These are phyloP conservation scores for sheep (Ovis aries) DNA, from an alignment of 2,113 vertebrate genomes.

Conservation along the genomic window ARS-UI_Ramb_v3.0 NC_056077.1:12067501-12068000, in stretches of 20 bases:
- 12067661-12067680: background rate
- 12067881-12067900: background rate
- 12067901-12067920: background rate
- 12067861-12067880: background rate
- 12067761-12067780: background rate
- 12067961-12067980: background rate
- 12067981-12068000: background rate
- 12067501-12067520: conserved; percentile 77
- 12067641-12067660: background rate
- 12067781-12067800: background rate
- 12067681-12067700: background rate
- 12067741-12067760: background rate
- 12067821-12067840: background rate
- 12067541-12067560: conserved; percentile 68
- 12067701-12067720: background rate
- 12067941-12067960: background rate
- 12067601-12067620: conserved; percentile 58
- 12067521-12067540: conserved; percentile 76
- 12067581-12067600: conserved; percentile 53
- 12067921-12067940: background rate
- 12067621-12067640: conserved; percentile 40
- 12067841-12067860: background rate
- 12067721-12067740: background rate
- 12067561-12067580: conserved; percentile 73
- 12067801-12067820: background rate